Conservation (phyloP, 2,113 vertebrate species). For the Dascyllus trimaculatus region DNA sequence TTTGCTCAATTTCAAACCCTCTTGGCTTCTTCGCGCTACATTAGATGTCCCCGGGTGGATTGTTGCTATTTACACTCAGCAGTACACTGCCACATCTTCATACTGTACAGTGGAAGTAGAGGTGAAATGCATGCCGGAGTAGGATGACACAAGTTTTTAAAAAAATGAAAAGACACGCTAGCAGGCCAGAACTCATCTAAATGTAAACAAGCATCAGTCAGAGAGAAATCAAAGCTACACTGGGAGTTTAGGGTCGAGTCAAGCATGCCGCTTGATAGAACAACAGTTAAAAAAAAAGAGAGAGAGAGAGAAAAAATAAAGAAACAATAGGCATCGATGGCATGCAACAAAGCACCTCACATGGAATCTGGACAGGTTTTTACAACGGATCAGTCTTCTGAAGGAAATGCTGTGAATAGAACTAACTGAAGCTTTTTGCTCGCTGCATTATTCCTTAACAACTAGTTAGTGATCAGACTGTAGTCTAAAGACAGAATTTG, state of each 20-base stretch:
- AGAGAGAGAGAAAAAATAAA: slow-evolving; percentile 14
- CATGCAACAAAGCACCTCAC: slow-evolving; percentile 82
- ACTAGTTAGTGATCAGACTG: neutral
- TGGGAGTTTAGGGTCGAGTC: slow-evolving; percentile 41
- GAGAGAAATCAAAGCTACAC: slow-evolving; percentile 40
- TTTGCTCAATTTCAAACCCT: slow-evolving; percentile 44
- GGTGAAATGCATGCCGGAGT: slow-evolving; percentile 59
- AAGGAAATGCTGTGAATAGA: neutral
- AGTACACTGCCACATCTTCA: slow-evolving; percentile 31
- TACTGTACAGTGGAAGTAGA: slow-evolving; percentile 57
- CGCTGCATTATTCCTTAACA: neutral
- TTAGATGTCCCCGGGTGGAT: slow-evolving; percentile 33
- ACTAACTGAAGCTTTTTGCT: neutral
- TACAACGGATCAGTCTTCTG: slow-evolving; percentile 10
- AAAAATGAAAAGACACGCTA: slow-evolving; percentile 37
- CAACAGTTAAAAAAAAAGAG: slow-evolving; percentile 30
- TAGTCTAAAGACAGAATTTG: slow-evolving; percentile 2
- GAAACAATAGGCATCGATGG: slow-evolving; percentile 85
- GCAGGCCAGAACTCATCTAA: slow-evolving; percentile 41
- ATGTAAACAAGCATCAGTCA: slow-evolving; percentile 70
- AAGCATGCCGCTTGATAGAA: slow-evolving; percentile 79
- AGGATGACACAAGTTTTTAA: slow-evolving; percentile 29
- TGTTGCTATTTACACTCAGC: slow-evolving; percentile 61
- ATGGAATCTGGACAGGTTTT: slow-evolving; percentile 46
- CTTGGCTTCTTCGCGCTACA: slow-evolving; percentile 25